phyloP scores from a whole-genome alignment of 2,888 invertebrate genomes.

The Noctua janthina region DNA sequence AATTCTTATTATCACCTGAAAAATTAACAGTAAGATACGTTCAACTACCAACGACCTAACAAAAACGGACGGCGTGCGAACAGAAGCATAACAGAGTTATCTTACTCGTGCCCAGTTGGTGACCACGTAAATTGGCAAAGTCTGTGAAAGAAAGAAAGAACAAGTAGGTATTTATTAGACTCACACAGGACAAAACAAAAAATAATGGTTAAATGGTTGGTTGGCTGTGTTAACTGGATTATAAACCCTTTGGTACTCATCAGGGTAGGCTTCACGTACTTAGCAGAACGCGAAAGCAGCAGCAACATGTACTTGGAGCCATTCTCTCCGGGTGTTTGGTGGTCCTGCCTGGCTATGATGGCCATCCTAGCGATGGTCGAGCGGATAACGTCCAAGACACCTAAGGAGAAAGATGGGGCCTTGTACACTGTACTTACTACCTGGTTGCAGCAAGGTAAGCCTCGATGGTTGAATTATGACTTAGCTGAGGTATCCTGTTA shows the following conservation, averaged over 20 bases:
- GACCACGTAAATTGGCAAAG: neutral
- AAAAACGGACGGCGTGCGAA: neutral
- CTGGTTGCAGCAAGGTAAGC: conserved; percentile 83
- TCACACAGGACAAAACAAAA: too few relatives aligned
- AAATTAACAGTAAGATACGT: neutral
- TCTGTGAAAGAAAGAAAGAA: too few relatives aligned
- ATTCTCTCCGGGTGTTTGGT: conserved; percentile 81
- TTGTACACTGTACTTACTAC: conserved; percentile 81
- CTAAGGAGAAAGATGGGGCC: conserved; percentile 80
- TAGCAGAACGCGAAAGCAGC: conserved; percentile 84
- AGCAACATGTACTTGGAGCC: conserved; percentile 85
- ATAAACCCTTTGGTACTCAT: neutral
- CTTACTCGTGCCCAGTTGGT: neutral
- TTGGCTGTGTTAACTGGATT: neutral
- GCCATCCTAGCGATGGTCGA: conserved; percentile 76
- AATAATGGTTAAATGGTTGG: too few relatives aligned
- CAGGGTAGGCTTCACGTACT: conserved; percentile 84
- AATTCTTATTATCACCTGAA: neutral
- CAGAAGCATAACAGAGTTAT: neutral
- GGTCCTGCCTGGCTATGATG: conserved; percentile 74
- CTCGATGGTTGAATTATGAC: neutral
- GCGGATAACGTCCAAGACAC: conserved; percentile 73
- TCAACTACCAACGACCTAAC: neutral
- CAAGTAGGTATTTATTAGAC: too few relatives aligned
- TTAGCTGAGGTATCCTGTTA: neutral